These are phyloP conservation scores for Emmelina monodactyla DNA, from an alignment of 2,888 invertebrate species.

Conservation along the genomic window DNA sequence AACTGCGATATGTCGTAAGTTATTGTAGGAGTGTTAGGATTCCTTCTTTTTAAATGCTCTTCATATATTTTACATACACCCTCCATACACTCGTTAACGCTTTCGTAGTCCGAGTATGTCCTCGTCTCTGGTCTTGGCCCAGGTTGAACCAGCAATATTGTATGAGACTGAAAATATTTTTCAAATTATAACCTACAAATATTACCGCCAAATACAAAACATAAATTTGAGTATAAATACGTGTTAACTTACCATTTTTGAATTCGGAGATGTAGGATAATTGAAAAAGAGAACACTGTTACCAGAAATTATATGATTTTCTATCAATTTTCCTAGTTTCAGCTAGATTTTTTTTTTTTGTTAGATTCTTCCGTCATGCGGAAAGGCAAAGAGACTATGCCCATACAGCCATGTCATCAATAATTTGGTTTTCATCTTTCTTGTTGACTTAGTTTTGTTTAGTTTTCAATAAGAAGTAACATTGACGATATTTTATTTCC, in stretches of 20 bases:
- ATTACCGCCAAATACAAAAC: conserved; percentile 32
- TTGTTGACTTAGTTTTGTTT: too few relatives aligned
- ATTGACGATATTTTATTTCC: too few relatives aligned
- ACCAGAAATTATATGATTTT: too few relatives aligned
- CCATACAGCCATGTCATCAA: too few relatives aligned
- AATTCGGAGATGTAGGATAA: too few relatives aligned
- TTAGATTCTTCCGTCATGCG: too few relatives aligned
- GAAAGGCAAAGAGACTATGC: too few relatives aligned
- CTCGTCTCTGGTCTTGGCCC: conserved; percentile 92
- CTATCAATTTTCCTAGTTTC: too few relatives aligned
- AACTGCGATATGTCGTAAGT: conserved; percentile 98
- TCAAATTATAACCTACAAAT: conserved; percentile 16
- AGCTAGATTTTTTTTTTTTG: too few relatives aligned
- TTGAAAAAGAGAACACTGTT: too few relatives aligned
- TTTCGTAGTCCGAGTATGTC: conserved; percentile 98
- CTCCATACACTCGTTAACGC: conserved; percentile 97
- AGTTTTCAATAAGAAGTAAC: too few relatives aligned
- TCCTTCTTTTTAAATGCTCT: conserved; percentile 94
- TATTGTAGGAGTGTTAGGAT: conserved; percentile 95
- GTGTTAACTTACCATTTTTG: conserved; percentile 28
- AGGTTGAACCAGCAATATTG: conserved; percentile 95
- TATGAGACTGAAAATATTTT: conserved; percentile 91
- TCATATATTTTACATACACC: conserved; percentile 99
- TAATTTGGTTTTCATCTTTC: too few relatives aligned
- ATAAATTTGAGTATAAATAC: neutral